Conservation (phyloP, 2,113 vertebrate species). For the Amblyopsis rosae region DNA sequence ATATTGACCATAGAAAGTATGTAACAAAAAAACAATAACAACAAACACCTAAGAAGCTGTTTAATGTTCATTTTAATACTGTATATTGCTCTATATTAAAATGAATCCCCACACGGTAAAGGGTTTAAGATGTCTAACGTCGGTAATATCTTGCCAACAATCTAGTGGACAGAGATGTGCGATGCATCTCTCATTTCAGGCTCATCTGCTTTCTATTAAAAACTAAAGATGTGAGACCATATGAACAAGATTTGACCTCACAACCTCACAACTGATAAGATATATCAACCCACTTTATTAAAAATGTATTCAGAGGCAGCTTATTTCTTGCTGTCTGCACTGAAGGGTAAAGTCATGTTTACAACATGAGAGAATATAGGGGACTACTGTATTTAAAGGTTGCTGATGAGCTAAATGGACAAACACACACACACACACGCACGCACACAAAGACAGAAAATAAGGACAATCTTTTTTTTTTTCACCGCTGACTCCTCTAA, state of each 20-base stretch:
- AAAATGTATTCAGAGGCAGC: slow-evolving; percentile 34
- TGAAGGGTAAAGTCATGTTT: slow-evolving; percentile 37
- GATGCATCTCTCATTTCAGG: not conserved
- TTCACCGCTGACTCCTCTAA: slow-evolving; percentile 62
- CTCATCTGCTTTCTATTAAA: not conserved
- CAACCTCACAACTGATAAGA: slow-evolving; percentile 44
- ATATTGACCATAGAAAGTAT: too few species aligned
- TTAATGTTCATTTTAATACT: too few species aligned
- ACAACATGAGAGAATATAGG: slow-evolving; percentile 28
- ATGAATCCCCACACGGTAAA: too few species aligned
- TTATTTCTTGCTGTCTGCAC: slow-evolving; percentile 34
- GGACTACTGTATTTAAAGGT: slow-evolving; percentile 59
- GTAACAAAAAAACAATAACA: too few species aligned
- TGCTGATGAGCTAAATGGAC: slow-evolving; percentile 48
- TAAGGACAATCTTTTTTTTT: slow-evolving; percentile 39
- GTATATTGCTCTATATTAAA: too few species aligned
- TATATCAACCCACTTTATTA: slow-evolving; percentile 36
- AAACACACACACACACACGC: not conserved
- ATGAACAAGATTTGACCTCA: not conserved
- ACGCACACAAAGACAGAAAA: not conserved
- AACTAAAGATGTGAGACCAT: not conserved
- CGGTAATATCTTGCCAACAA: too few species aligned
- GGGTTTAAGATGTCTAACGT: too few species aligned
- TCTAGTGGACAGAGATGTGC: too few species aligned
- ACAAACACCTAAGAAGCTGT: too few species aligned